phyloP scores from a whole-genome alignment of 1,140 invertebrate species.

The Psilanteris sp. region DNA sequence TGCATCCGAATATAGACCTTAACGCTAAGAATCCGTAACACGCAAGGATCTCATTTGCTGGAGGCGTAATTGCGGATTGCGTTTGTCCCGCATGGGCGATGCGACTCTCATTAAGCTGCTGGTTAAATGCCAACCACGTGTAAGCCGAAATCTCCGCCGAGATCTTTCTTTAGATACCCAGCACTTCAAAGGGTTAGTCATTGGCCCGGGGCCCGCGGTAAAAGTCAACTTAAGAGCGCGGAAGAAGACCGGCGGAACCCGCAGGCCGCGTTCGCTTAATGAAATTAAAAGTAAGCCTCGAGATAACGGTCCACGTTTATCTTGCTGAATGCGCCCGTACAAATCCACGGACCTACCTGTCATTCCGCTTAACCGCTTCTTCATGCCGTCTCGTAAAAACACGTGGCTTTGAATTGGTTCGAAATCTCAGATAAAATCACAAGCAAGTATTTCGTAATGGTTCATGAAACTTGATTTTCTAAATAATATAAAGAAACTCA shows the following conservation, averaged over 20 bases:
- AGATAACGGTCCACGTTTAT: slow-evolving; percentile 71
- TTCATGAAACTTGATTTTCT: too few species aligned
- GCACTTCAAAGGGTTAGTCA: slow-evolving; percentile 71
- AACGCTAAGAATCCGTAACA: too few species aligned
- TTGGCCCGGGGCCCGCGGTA: slow-evolving; percentile 62
- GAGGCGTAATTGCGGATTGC: slow-evolving; percentile 21
- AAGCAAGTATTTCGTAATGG: too few species aligned
- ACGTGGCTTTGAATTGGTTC: too few species aligned
- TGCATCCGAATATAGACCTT: too few species aligned
- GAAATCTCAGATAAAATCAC: not conserved
- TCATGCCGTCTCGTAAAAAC: slow-evolving; percentile 2
- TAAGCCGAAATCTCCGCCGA: slow-evolving; percentile 54
- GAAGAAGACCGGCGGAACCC: slow-evolving; percentile 49
- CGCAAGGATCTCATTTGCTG: slow-evolving; percentile 22
- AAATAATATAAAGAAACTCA: too few species aligned
- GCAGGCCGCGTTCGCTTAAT: slow-evolving; percentile 68
- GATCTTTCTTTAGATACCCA: slow-evolving; percentile 69
- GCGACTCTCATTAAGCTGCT: slow-evolving; percentile 73
- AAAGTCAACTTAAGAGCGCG: slow-evolving; percentile 60
- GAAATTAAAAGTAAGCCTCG: slow-evolving; percentile 76
- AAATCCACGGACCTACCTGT: slow-evolving; percentile 65
- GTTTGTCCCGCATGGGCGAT: slow-evolving; percentile 51
- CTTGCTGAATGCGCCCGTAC: slow-evolving; percentile 69
- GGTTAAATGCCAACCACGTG: slow-evolving; percentile 70
- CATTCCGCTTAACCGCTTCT: slow-evolving; percentile 26